Conservation (phyloP, 2,797 vertebrate species). For the Anableps anableps region DNA sequence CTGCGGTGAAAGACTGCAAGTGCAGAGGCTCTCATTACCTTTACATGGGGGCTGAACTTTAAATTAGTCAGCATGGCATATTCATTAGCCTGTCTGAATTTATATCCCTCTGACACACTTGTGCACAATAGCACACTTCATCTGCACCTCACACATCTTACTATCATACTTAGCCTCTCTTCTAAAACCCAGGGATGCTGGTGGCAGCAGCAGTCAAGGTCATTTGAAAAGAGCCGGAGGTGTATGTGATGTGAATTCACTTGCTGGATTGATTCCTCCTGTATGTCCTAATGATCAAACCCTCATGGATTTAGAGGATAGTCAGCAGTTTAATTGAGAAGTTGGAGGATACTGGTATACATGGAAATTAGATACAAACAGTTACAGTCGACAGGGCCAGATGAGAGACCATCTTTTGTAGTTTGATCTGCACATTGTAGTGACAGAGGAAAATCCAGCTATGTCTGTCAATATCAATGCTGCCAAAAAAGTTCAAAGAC, state of each 20-base stretch:
- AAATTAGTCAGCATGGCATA: slow-evolving; percentile 63
- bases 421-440: slow-evolving; percentile 78
- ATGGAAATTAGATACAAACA: slow-evolving; percentile 66
- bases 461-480: slow-evolving; percentile 53
- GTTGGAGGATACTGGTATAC: slow-evolving; percentile 51
- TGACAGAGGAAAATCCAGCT: slow-evolving; percentile 31
- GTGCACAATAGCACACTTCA: slow-evolving; percentile 54
- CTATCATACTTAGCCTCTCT: slow-evolving; percentile 69
- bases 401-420: slow-evolving; percentile 49
- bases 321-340: slow-evolving; percentile 68
- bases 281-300: slow-evolving; percentile 79
- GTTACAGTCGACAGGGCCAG: slow-evolving; percentile 58
- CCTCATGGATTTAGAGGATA: slow-evolving; percentile 73
- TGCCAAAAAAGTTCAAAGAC: slow-evolving; percentile 20
- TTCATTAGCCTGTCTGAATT: slow-evolving; percentile 65
- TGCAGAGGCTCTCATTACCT: slow-evolving; percentile 57
- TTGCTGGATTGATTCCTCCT: slow-evolving; percentile 74
- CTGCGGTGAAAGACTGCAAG: slow-evolving; percentile 24
- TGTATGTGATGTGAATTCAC: slow-evolving; percentile 78
- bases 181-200: slow-evolving; percentile 60
- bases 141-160: slow-evolving; percentile 70
- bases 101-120: slow-evolving; percentile 39
- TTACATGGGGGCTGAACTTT: slow-evolving; percentile 56
- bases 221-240: slow-evolving; percentile 73
- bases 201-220: slow-evolving; percentile 72